These are phyloP conservation scores for Dasypolia templi DNA, from an alignment of 2,888 invertebrate genomes.

Conservation along the genomic window DNA sequence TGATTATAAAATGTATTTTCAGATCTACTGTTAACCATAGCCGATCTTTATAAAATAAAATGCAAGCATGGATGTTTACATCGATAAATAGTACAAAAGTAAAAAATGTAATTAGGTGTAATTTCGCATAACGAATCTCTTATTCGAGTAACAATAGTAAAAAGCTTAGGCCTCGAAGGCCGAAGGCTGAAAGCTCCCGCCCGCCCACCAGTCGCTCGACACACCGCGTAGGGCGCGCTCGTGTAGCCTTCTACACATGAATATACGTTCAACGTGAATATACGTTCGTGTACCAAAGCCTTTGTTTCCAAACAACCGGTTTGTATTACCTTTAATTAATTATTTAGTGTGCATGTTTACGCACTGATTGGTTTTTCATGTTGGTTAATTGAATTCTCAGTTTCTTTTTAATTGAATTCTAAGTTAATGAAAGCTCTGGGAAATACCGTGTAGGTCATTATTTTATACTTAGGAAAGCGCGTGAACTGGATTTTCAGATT, in stretches of 20 bases:
- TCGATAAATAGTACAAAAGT: not conserved
- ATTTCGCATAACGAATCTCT: slow-evolving; percentile 1
- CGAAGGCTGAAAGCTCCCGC: slow-evolving; percentile 63
- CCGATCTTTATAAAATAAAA: not conserved
- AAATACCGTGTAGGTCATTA: slow-evolving; percentile 3
- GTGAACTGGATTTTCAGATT: not conserved
- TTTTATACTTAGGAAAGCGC: slow-evolving; percentile 3
- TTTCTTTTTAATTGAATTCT: no score
- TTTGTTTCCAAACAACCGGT: slow-evolving; percentile 63
- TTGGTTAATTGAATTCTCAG: slow-evolving; percentile 9
- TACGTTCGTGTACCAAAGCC: slow-evolving; percentile 16
- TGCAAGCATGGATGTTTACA: not conserved
- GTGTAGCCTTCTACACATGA: slow-evolving; percentile 33
- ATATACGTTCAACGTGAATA: slow-evolving; percentile 27
- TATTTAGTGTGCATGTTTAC: slow-evolving; percentile 23
- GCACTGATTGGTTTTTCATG: slow-evolving; percentile 20
- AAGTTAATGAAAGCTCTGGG: slow-evolving; percentile 8
- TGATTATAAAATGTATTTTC: not conserved
- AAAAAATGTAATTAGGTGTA: not conserved
- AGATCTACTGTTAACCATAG: not conserved
- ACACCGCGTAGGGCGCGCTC: slow-evolving; percentile 60
- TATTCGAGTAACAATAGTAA: slow-evolving; percentile 67
- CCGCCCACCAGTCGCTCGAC: slow-evolving; percentile 66
- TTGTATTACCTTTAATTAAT: slow-evolving; percentile 52
- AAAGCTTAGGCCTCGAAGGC: slow-evolving; percentile 46